phyloP scores from a whole-genome alignment of 2,113 vertebrate species.

The Chitala chitala region DNA sequence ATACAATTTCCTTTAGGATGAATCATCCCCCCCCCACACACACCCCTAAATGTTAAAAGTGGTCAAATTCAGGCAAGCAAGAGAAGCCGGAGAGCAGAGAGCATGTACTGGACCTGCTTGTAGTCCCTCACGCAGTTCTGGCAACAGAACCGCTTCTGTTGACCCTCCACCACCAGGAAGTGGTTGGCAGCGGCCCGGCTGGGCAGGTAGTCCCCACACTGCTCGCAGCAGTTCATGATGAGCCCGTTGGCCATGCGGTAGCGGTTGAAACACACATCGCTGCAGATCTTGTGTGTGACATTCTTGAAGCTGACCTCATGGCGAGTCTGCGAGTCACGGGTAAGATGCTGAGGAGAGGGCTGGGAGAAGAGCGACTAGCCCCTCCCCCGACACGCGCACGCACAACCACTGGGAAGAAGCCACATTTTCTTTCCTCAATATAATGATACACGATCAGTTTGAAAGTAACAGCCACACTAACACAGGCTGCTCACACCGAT shows the following conservation, averaged over 20 bases:
- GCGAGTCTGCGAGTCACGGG: constrained; percentile 73
- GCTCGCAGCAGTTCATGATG: constrained; percentile 98
- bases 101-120: constrained; percentile 92
- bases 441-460: no score
- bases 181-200: constrained; percentile 90
- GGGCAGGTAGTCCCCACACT: constrained; percentile 93
- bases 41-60: no score
- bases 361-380: no score
- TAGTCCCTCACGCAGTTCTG: constrained; percentile 92
- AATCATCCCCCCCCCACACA: no score
- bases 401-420: no score
- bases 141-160: constrained; percentile 97
- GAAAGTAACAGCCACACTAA: no score
- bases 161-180: constrained; percentile 85
- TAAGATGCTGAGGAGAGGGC: constrained; percentile 12
- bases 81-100: background rate
- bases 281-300: constrained; percentile 97
- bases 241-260: constrained; percentile 95
- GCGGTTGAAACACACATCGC: constrained; percentile 93
- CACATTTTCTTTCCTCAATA: no score
- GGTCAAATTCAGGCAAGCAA: background rate
- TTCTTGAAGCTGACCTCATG: constrained; percentile 99
- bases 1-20: no score
- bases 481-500: no score
- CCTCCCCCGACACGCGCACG: no score